Evolutionary conservation across 2,797 vertebrate genomes (phyloP), one percentile per base, ranked within the genome.

Genomic region (Myripristis jacobus): DNA sequence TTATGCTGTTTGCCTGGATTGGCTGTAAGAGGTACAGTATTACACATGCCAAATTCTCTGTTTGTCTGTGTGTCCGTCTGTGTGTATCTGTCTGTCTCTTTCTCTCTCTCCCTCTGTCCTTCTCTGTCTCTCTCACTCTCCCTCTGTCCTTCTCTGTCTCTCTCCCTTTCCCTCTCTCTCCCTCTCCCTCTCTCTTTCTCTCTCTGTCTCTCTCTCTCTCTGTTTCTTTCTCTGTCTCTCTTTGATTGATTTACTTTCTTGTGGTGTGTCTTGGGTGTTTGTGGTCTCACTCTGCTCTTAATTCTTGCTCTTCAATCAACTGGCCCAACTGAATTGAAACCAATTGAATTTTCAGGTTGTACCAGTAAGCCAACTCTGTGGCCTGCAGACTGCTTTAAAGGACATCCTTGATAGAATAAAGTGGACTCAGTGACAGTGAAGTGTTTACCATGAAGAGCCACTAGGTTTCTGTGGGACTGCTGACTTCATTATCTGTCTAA

Each of bases 401-500:
- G 72, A 75, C 81, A 80, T 66, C 57, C 75, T 64, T 76, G 67
- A 88, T 80, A 48, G 72, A 79, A 82, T 75, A 31, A 83, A 88
- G 78, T 73, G 74, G 74, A 71, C 75, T 75, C 77, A 80, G 70
- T 79, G 87, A 88, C 84, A 85, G 81, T 85, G 86, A 87, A 81
- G 84, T 87, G 81, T 89, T 91, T 89, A 89, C 74, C 76, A 66
- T 18, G 74, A 75, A 86, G 71, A 72, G 52, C 72, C 61, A 78
- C 70, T 76, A 80, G 83, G 86, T 87, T 85, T 83, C 73, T 58
- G 27, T 16, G 48, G n/a, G 72, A 84, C 72, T 76, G 72, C 66
- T 70, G 79, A 83, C 85, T 89, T 87, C 75, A 88, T 91, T 84
- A 84, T 82, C 46, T 50, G 52, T 54, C 81, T 79, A 81, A 84